A percentile compares a stretch with the other conserved stretches of the same genome.
phyloP scores from a whole-genome alignment of 2,113 vertebrate genomes.

The Gasterosteus aculeatus region DNA sequence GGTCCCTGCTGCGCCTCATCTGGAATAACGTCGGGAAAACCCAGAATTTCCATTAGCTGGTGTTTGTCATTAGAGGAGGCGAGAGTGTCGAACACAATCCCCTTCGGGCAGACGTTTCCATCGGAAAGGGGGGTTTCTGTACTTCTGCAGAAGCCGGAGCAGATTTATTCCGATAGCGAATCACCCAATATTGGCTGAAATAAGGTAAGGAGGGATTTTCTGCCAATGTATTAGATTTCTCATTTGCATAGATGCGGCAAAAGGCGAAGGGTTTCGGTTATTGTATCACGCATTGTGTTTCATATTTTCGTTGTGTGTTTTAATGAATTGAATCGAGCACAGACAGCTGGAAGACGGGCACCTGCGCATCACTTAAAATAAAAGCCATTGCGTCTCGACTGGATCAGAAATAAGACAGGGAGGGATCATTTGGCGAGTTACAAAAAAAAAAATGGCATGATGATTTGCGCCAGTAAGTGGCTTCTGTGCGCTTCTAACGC shows the following conservation, averaged over 20 bases:
- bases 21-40: conserved; percentile 71
- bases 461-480: conserved; percentile 28
- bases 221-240: conserved; percentile 34
- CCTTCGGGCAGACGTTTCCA: conserved; percentile 61
- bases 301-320: conserved; percentile 29
- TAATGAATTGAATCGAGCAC: conserved; percentile 51
- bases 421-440: not conserved
- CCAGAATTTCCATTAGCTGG: conserved; percentile 54
- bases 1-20: conserved; percentile 76
- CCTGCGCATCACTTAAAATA: conserved; percentile 66
- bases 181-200: conserved; percentile 51
- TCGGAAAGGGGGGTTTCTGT: conserved; percentile 58
- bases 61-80: conserved; percentile 40
- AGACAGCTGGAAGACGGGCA: conserved; percentile 47
- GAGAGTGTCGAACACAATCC: conserved; percentile 62
- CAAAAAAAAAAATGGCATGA: conserved; percentile 8
- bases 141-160: conserved; percentile 66
- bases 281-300: conserved; percentile 38
- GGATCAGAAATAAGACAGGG: conserved; percentile 7
- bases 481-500: not conserved
- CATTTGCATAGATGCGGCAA: not conserved
- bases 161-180: conserved; percentile 64
- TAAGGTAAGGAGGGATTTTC: conserved; percentile 75
- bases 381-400: conserved; percentile 42
- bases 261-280: conserved; percentile 2